These are phyloP conservation scores for Dicrurus megarhynchus DNA, from an alignment of 2,113 vertebrate genomes.

Conservation along the genomic window DNA sequence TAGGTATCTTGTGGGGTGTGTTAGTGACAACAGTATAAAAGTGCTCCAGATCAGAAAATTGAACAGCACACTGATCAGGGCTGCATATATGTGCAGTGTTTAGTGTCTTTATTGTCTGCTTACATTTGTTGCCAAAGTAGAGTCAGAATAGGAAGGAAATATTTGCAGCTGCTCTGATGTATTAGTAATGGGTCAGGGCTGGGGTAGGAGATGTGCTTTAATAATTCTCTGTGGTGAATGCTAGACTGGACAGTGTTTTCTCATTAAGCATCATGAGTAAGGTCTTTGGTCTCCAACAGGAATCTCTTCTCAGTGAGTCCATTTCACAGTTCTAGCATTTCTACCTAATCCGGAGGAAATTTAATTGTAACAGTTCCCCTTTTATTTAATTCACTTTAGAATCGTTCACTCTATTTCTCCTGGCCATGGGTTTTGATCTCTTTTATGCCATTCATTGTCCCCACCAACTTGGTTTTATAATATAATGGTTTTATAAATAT, in stretches of 20 bases:
- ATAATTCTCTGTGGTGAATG: not conserved
- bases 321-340: not conserved
- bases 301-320: not conserved
- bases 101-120: not conserved
- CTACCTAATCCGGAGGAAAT: not conserved
- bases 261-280: not conserved
- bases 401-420: not conserved
- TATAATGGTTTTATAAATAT: not conserved
- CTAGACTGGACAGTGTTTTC: not conserved
- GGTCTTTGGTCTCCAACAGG: not conserved
- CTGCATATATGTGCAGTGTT: not conserved
- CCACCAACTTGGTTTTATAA: not conserved
- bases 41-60: not conserved
- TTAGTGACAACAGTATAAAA: not conserved
- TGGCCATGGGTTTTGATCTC: not conserved
- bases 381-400: not conserved
- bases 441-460: not conserved
- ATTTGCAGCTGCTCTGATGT: not conserved
- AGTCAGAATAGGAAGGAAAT: not conserved
- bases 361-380: not conserved
- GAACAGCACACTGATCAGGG: not conserved
- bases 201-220: not conserved
- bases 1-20: not conserved
- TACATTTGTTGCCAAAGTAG: not conserved
- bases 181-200: not conserved